phyloP scores from a whole-genome alignment of 2,888 invertebrate genomes.

The Augochlorella aurata region DNA sequence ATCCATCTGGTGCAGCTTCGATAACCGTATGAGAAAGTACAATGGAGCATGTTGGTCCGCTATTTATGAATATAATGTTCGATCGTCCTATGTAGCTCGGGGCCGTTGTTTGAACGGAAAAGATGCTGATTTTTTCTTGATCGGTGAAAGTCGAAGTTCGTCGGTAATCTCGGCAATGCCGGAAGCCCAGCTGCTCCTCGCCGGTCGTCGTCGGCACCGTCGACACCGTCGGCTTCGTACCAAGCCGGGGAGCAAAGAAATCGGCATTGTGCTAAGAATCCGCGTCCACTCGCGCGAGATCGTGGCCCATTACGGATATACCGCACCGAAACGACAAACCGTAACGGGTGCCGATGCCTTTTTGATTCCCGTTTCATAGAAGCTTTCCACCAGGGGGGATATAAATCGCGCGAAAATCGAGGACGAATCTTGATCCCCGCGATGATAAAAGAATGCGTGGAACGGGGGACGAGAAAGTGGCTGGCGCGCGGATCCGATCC shows the following conservation, averaged over 20 bases:
- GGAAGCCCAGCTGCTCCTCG: slow-evolving; percentile 57
- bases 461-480: slow-evolving; percentile 29
- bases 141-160: slow-evolving; percentile 70
- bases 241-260: slow-evolving; percentile 31
- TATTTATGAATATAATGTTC: slow-evolving; percentile 63
- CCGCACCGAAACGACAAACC: slow-evolving; percentile 55
- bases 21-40: slow-evolving; percentile 53
- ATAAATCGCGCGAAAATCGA: slow-evolving; percentile 57
- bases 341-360: slow-evolving; percentile 60
- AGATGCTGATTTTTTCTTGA: slow-evolving; percentile 62
- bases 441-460: slow-evolving; percentile 27
- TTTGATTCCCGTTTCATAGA: slow-evolving; percentile 53
- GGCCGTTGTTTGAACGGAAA: slow-evolving; percentile 59
- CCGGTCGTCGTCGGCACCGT: slow-evolving; percentile 15
- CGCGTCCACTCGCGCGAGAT: slow-evolving; percentile 6
- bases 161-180: slow-evolving; percentile 64
- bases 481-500: not conserved
- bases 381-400: slow-evolving; percentile 30
- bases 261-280: slow-evolving; percentile 42
- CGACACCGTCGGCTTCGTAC: too few relatives aligned
- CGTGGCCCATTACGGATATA: slow-evolving; percentile 50
- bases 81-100: slow-evolving; percentile 44
- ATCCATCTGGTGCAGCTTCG: slow-evolving; percentile 37
- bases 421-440: slow-evolving; percentile 46
- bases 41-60: slow-evolving; percentile 48